Evolutionary conservation across 1,140 invertebrate genomes (phyloP).

Genomic region (Oscheius sp.): DNA sequence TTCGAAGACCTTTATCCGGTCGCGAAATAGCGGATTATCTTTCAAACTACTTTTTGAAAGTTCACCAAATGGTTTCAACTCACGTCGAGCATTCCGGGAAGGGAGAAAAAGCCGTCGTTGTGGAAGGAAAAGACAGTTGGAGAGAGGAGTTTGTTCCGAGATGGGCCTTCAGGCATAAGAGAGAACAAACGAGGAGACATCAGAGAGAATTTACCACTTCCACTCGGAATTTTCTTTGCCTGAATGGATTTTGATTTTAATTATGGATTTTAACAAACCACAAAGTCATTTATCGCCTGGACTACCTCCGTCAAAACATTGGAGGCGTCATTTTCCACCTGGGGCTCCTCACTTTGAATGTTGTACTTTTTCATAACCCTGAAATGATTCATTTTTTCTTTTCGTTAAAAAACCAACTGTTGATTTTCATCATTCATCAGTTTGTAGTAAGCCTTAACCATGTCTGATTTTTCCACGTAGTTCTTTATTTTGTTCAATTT

Average conservation of each 20-base stretch:
- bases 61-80: not conserved
- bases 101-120: constrained; percentile 14
- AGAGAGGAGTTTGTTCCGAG: not conserved
- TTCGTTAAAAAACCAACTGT: not conserved
- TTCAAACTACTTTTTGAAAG: too few species aligned
- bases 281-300: not conserved
- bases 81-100: not conserved
- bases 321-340: not conserved
- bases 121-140: constrained; percentile 12
- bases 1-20: too few species aligned
- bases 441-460: constrained; percentile 2
- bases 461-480: not conserved
- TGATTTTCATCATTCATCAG: constrained; percentile 9
- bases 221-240: not conserved
- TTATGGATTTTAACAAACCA: not conserved
- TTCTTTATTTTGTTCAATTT: not conserved
- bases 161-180: not conserved
- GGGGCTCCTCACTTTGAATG: not conserved
- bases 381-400: not conserved
- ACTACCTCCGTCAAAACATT: not conserved
- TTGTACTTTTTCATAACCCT: not conserved
- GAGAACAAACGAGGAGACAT: constrained; percentile 12
- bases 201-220: not conserved
- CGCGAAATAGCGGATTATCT: too few species aligned
- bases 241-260: not conserved